Conservation (phyloP, 2,113 vertebrate genomes). For the Sylvilagus bachmani region DNA sequence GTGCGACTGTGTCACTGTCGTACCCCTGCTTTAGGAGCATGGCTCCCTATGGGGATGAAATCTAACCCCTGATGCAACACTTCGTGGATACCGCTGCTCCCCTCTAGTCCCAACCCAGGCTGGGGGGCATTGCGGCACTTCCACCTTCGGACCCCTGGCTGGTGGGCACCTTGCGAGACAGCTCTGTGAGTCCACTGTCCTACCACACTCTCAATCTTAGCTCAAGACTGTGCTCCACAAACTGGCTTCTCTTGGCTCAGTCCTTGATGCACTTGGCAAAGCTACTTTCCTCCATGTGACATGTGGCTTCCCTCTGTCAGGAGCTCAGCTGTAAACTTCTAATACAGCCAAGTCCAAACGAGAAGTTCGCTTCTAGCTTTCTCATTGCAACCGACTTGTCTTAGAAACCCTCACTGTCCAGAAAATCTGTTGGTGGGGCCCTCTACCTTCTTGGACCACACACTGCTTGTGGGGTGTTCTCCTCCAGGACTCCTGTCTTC, state of each 20-base stretch:
- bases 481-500: not conserved
- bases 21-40: no score
- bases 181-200: not conserved
- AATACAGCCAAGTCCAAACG: not conserved
- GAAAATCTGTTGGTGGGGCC: not conserved
- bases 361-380: not conserved
- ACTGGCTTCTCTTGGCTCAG: not conserved
- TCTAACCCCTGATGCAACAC: not conserved
- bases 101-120: no score
- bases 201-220: not conserved
- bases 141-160: not conserved
- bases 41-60: no score
- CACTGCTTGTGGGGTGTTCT: not conserved
- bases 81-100: not conserved
- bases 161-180: no score
- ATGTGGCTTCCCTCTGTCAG: not conserved
- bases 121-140: not conserved
- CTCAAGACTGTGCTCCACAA: not conserved
- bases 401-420: not conserved
- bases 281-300: not conserved
- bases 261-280: not conserved
- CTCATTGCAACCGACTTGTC: not conserved
- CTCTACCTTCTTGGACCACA: rapidly evolving
- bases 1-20: rapidly evolving
- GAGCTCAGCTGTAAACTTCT: not conserved